Evolutionary conservation across 2,888 invertebrate species (phyloP).

Genomic region (Monochamus alternatus): DNA sequence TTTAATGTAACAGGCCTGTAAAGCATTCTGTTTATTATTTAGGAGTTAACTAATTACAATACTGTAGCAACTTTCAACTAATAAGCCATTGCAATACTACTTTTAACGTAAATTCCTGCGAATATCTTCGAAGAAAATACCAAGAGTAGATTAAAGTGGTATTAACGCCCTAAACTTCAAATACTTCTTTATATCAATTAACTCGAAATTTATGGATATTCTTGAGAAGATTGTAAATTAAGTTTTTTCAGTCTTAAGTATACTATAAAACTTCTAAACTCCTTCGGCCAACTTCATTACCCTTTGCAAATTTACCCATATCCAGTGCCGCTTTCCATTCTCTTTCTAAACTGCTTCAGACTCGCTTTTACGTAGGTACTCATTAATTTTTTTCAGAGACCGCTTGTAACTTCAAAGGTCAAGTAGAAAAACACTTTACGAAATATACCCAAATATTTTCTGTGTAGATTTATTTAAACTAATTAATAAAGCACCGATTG

Average conservation of each 20-base stretch:
- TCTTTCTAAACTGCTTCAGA: slow-evolving; percentile 19
- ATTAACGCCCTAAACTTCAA: slow-evolving; percentile 15
- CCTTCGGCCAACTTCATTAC: slow-evolving; percentile 30
- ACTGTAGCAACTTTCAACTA: too few species aligned
- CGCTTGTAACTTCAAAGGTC: too few species aligned
- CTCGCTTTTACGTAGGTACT: not conserved
- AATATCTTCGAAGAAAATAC: not conserved
- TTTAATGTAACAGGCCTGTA: too few species aligned
- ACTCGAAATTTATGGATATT: slow-evolving; percentile 38
- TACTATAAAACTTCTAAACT: slow-evolving; percentile 33
- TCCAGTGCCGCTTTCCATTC: slow-evolving; percentile 16
- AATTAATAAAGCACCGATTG: too few species aligned
- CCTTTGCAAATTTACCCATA: slow-evolving; percentile 28
- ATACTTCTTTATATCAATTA: slow-evolving; percentile 38
- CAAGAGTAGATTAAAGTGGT: not conserved
- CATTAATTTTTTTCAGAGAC: too few species aligned
- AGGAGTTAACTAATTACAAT: too few species aligned
- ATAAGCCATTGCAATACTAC: too few species aligned
- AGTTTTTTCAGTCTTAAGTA: slow-evolving; percentile 28
- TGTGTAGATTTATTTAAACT: too few species aligned
- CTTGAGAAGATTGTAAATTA: slow-evolving; percentile 34
- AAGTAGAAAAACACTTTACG: too few species aligned
- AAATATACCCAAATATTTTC: too few species aligned
- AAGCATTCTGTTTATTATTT: too few species aligned
- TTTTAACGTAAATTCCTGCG: not conserved